phyloP scores from a whole-genome alignment of 2,888 invertebrate species.

The Nebria salina region DNA sequence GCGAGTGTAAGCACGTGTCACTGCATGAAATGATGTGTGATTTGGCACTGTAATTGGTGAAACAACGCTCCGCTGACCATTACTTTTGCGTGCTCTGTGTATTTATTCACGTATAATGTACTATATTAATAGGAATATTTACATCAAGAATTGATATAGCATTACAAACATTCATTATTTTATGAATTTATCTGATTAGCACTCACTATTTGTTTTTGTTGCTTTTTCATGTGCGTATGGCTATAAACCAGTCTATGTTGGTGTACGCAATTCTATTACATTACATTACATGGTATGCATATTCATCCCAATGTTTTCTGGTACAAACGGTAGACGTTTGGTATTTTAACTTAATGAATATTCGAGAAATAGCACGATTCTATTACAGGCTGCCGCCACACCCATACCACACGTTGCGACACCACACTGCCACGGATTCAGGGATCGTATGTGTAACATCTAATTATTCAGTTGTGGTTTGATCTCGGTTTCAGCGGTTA shows the following conservation, averaged over 20 bases:
- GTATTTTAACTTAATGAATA: not conserved
- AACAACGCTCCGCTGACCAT: not conserved
- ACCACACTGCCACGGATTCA: not conserved
- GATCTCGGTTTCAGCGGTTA: conserved; percentile 27
- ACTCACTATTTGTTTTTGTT: not conserved
- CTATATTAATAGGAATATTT: not conserved
- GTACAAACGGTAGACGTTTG: not conserved
- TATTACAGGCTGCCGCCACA: not conserved
- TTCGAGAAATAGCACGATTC: not conserved
- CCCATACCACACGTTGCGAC: not conserved
- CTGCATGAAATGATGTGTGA: not conserved
- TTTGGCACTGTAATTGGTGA: not conserved
- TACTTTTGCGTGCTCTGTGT: not conserved
- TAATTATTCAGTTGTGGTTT: conserved; percentile 39
- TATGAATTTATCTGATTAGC: not conserved
- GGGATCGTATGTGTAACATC: conserved; percentile 23
- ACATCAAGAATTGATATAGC: not conserved
- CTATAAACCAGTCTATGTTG: too few species aligned
- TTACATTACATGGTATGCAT: not conserved
- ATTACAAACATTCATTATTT: not conserved
- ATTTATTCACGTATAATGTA: not conserved
- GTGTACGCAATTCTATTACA: too few species aligned
- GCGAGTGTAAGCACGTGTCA: not conserved
- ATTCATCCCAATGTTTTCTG: not conserved
- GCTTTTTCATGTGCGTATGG: not conserved